Base-by-base conservation (phyloP, 1,140 invertebrate genomes). In the Drosophila kanapiae region DNA sequence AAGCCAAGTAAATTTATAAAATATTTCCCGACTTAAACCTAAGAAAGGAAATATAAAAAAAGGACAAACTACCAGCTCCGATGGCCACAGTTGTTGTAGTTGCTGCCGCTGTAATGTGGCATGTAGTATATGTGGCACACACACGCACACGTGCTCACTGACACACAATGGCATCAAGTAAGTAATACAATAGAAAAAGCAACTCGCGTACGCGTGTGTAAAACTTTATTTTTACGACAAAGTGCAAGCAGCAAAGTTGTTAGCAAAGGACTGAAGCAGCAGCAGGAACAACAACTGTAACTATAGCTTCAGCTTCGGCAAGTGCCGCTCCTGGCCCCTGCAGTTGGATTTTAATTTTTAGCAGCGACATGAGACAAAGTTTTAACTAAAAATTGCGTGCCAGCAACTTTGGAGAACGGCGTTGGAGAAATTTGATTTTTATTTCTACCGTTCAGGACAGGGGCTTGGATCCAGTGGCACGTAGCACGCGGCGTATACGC, bases 221-320 rank as follows among this genome's bases (percentile, higher is more conserved):
- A 88, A 87, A 87, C 84, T 87, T 87, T 88, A 87, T 87, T 87
- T 87, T 87, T 88, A 87, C 84, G 84, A 87, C 84, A 84, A 84
- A 87, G 85, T 90, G 84, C 83, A 87, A 75, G 84, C 84, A 56
- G 84, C 68, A 87, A 88, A 87, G 84, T 87, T 87, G 84, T 87
- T 88, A 75, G 84, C 68, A 78, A 71, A 80, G 79, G 84, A 80
- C 83, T 61, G 49, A 67, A 49, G 71, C 6, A 75, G 80, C 75
- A 68, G 31, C 56, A 45, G 63, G 5, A 70, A 62, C 35, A 70
- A 63, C 33, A 49, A 35, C 43, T 57, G 48, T 37, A 53, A 37
- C 47, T 65, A 61, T 57, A 45, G 48, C 37, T 63, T 35, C 45
- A 37, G 35, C 29, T 61, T 13, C 4, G 31, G 49, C 23, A 33